phyloP scores from a whole-genome alignment of 1,140 invertebrate genomes.

The Neodiprion virginianus region DNA sequence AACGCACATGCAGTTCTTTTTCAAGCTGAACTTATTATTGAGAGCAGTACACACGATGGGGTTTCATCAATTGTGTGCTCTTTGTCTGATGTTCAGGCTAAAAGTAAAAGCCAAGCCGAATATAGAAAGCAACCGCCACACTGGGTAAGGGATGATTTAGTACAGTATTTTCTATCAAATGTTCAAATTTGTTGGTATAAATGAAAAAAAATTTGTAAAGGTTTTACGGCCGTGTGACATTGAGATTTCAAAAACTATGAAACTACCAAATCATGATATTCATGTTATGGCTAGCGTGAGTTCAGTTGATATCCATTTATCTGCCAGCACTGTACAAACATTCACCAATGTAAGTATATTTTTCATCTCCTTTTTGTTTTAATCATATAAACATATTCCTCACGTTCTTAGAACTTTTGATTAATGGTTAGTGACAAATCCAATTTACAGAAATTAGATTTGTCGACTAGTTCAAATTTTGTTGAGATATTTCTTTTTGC shows the following conservation, averaged over 20 bases:
- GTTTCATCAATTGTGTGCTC: slow-evolving; percentile 71
- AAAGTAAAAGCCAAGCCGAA: slow-evolving; percentile 46
- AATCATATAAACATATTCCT: slow-evolving; percentile 7
- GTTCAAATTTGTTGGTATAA: too few relatives aligned
- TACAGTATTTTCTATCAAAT: neutral
- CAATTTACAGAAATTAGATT: too few relatives aligned
- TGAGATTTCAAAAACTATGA: slow-evolving; percentile 71
- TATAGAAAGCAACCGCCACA: slow-evolving; percentile 43
- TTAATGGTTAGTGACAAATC: slow-evolving; percentile 11
- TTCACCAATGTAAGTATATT: slow-evolving; percentile 62
- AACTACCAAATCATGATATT: slow-evolving; percentile 68
- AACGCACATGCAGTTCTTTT: slow-evolving; percentile 77
- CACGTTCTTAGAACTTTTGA: slow-evolving; percentile 12
- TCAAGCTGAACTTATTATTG: slow-evolving; percentile 75
- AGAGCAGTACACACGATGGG: slow-evolving; percentile 73
- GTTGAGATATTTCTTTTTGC: slow-evolving; percentile 10
- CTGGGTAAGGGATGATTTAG: slow-evolving; percentile 40
- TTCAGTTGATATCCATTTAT: slow-evolving; percentile 75
- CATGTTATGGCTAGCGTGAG: slow-evolving; percentile 69
- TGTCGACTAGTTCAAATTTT: neutral
- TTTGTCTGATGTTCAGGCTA: slow-evolving; percentile 72
- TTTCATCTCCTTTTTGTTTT: slow-evolving; percentile 4
- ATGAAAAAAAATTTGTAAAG: slow-evolving; percentile 44
- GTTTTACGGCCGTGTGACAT: slow-evolving; percentile 74
- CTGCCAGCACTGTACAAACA: slow-evolving; percentile 76